Percentiles rank a stretch among this genome's conserved stretches.
These are phyloP conservation scores for Lophius americanus DNA, from an alignment of 2,797 vertebrate species.

Conservation along the genomic window DNA sequence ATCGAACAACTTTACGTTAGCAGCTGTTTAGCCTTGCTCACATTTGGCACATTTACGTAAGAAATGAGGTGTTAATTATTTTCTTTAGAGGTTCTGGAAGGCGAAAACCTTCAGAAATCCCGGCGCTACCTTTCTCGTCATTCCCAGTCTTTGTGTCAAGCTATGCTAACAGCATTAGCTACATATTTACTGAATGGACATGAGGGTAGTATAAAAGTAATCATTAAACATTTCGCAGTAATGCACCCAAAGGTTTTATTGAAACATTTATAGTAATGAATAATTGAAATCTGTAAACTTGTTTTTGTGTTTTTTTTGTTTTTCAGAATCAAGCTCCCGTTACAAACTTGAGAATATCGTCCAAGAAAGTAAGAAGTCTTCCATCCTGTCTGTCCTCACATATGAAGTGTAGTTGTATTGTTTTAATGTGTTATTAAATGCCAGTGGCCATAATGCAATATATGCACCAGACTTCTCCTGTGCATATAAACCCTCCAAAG, in stretches of 20 bases:
- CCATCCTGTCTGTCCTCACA: not conserved
- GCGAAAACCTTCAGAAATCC: not conserved
- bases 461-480: conserved; percentile 13
- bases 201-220: not conserved
- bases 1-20: not conserved
- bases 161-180: not conserved
- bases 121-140: no score
- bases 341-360: conserved; percentile 94
- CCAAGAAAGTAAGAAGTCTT: conserved; percentile 91
- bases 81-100: not conserved
- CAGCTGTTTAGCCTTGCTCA: no score
- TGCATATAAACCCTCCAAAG: conserved; percentile 33
- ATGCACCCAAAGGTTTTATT: no score
- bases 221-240: not conserved
- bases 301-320: not conserved
- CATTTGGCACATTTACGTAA: not conserved
- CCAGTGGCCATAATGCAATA: conserved; percentile 26
- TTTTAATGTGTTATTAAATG: conserved; percentile 35
- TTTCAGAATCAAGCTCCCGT: conserved; percentile 88
- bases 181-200: not conserved
- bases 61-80: not conserved
- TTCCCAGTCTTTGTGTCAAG: not conserved
- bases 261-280: not conserved
- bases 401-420: conserved; percentile 7
- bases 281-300: conserved; percentile 10